Percentiles rank a stretch among this genome's conserved stretches.
phyloP scores from a whole-genome alignment of 2,797 vertebrate species.

The Borostomias antarcticus region DNA sequence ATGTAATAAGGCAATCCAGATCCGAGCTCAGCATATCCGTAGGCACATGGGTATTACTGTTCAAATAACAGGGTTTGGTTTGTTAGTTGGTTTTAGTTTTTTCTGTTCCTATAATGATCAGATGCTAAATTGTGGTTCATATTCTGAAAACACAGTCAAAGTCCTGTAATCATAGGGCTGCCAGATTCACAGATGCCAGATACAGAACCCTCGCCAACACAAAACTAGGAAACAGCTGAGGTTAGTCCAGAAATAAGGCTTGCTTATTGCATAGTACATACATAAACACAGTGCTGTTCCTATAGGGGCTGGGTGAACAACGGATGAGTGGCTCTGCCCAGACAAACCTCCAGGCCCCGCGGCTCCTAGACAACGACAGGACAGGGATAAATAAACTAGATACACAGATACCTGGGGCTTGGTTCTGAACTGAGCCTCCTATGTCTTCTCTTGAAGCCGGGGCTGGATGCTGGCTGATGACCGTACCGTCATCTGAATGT shows the following conservation, averaged over 20 bases:
- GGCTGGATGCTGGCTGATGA: no score
- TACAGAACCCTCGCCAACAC: not conserved
- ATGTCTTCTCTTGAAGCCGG: no score
- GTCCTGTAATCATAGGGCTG: no score
- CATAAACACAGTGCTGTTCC: conserved; percentile 66
- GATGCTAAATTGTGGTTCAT: not conserved
- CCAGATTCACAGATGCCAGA: not conserved
- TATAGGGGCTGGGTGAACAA: conserved; percentile 6
- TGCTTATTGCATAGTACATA: conserved; percentile 85
- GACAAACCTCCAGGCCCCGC: no score
- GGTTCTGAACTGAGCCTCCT: no score
- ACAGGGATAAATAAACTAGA: no score
- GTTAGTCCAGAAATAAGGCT: conserved; percentile 74
- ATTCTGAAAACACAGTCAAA: not conserved
- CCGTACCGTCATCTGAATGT: no score
- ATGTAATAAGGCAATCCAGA: conserved; percentile 43
- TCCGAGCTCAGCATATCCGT: conserved; percentile 26
- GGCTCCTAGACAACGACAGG: no score
- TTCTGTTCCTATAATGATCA: no score
- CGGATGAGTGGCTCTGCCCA: no score
- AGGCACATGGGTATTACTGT: conserved; percentile 47
- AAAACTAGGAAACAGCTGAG: conserved; percentile 6
- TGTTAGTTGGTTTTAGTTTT: not conserved
- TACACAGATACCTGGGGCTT: no score
- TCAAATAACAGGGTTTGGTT: not conserved